Conservation (phyloP, 2,113 vertebrate genomes). For the Oreochromis tanganicae region DNA sequence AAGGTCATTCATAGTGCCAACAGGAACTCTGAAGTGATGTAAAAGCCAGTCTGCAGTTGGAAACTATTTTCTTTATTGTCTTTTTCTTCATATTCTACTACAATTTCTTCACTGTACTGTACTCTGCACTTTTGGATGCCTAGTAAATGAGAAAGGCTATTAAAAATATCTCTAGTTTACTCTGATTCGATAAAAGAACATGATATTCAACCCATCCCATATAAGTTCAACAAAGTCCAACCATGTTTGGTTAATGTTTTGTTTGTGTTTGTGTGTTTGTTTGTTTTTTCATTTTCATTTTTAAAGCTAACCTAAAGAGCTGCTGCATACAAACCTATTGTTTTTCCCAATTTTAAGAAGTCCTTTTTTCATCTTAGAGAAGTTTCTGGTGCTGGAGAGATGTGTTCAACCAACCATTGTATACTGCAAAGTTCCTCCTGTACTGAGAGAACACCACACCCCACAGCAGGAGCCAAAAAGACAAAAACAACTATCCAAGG, state of each 20-base stretch:
- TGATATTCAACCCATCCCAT: background rate
- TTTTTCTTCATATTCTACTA: background rate
- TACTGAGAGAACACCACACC: background rate
- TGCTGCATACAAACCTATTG: background rate
- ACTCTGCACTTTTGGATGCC: background rate
- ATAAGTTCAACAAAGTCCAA: background rate
- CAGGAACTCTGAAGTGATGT: background rate
- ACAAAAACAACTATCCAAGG: background rate
- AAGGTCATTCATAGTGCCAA: background rate
- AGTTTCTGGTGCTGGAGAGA: background rate
- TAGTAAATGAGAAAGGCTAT: background rate
- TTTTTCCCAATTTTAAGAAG: background rate
- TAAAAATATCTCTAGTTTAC: background rate
- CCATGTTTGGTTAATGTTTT: background rate
- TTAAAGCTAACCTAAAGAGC: background rate
- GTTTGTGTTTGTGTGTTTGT: background rate
- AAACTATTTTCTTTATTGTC: background rate
- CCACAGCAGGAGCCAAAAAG: background rate
- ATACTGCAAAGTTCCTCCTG: background rate
- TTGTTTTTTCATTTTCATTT: background rate
- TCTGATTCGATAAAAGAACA: background rate
- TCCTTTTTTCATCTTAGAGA: background rate
- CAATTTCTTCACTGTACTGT: background rate
- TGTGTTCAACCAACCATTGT: background rate
- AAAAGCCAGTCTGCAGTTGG: background rate